Evolutionary conservation across 2,113 vertebrate species (phyloP).

Genomic region (Scomber japonicus): DNA sequence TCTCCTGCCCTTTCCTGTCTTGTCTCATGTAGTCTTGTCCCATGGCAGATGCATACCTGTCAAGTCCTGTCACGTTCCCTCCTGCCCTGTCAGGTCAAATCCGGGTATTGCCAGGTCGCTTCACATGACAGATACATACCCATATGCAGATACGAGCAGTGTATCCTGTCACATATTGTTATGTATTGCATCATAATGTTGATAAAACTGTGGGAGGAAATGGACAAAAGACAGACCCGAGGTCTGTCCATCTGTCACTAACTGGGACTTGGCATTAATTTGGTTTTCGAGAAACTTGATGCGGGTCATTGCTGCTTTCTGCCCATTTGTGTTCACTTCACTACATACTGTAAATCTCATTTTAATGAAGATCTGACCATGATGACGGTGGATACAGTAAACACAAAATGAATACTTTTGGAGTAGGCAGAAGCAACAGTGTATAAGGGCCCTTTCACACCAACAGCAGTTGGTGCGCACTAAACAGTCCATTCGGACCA

Average conservation of each 20-base stretch:
- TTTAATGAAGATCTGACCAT: constrained; percentile 1
- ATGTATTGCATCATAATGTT: too few relatives aligned
- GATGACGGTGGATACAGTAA: background rate
- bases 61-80: too few relatives aligned
- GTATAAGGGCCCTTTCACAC: background rate
- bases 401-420: background rate
- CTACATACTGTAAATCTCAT: background rate
- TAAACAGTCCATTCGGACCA: too few relatives aligned
- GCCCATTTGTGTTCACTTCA: background rate
- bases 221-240: background rate
- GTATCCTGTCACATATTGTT: background rate
- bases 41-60: background rate
- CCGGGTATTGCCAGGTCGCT: background rate
- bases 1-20: too few relatives aligned
- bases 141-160: background rate
- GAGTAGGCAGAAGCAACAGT: background rate
- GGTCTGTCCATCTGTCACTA: background rate
- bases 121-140: too few relatives aligned
- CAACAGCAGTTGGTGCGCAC: too few relatives aligned
- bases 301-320: background rate
- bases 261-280: background rate
- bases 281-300: background rate
- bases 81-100: too few relatives aligned
- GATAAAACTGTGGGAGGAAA: background rate
- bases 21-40: background rate